Evolutionary conservation across 2,797 vertebrate species (phyloP).

Genomic region (Cetoscarus ocellatus): DNA sequence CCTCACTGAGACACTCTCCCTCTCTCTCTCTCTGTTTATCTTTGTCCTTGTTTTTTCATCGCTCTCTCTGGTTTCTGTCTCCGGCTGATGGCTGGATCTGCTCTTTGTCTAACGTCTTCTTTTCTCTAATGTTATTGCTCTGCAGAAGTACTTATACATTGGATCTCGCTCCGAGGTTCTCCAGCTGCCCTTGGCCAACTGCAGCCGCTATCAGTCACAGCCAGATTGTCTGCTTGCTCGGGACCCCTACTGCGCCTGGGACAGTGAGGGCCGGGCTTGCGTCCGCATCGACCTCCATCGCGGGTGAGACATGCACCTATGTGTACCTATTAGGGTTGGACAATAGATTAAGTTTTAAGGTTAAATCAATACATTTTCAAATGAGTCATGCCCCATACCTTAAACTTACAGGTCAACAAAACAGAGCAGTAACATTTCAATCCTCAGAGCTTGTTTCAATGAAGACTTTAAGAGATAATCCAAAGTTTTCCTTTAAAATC

Average conservation of each 20-base stretch:
- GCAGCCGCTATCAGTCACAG: slow-evolving; percentile 88
- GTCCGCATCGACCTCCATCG: slow-evolving; percentile 87
- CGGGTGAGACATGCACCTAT: slow-evolving; percentile 70
- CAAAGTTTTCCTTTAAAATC: too few species aligned
- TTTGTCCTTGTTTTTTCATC: slow-evolving; percentile 44
- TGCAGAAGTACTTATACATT: slow-evolving; percentile 87
- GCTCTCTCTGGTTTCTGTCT: slow-evolving; percentile 60
- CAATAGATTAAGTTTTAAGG: too few species aligned
- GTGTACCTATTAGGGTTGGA: background rate
- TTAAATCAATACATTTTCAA: too few species aligned
- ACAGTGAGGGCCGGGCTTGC: slow-evolving; percentile 86
- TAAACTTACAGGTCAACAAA: too few species aligned
- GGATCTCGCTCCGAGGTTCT: slow-evolving; percentile 87
- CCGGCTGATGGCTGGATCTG: slow-evolving; percentile 47
- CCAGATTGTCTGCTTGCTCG: slow-evolving; percentile 87
- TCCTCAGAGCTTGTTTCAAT: too few species aligned
- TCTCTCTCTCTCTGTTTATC: slow-evolving; percentile 56
- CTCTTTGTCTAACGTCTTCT: slow-evolving; percentile 42
- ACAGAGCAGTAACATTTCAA: too few species aligned
- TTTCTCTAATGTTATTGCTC: slow-evolving; percentile 3
- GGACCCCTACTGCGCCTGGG: slow-evolving; percentile 90
- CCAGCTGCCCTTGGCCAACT: slow-evolving; percentile 89
- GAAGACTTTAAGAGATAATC: too few species aligned
- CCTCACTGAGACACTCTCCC: slow-evolving; percentile 58
- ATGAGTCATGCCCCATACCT: too few species aligned